Conservation (phyloP, 1,140 invertebrate genomes). For the Nasonia longicornis region DNA sequence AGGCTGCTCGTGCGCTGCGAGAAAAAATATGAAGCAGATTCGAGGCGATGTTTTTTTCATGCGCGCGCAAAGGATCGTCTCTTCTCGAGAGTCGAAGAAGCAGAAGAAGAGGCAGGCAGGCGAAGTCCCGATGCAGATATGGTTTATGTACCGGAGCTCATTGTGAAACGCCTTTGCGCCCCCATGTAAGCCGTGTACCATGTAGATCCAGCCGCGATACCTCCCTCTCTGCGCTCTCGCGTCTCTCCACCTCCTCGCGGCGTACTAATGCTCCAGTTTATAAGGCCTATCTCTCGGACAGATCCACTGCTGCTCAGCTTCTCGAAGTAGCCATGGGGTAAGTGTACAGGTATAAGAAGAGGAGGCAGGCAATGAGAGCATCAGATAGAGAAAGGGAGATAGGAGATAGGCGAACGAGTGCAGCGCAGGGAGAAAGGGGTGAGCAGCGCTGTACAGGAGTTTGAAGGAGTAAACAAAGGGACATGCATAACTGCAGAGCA, state of each 20-base stretch:
- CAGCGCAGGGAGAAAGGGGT: conserved; percentile 48
- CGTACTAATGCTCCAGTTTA: conserved; percentile 68
- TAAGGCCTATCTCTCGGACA: conserved; percentile 62
- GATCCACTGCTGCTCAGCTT: conserved; percentile 47
- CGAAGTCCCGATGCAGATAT: conserved; percentile 52
- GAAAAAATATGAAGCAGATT: conserved; percentile 35
- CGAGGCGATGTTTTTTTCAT: conserved; percentile 33
- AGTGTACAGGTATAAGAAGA: conserved; percentile 8
- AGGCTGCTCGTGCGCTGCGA: not conserved
- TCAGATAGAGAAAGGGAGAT: conserved; percentile 52
- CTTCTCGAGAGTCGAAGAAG: conserved; percentile 7
- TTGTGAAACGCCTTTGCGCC: conserved; percentile 55
- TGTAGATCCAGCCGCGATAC: conserved; percentile 59
- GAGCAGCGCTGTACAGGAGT: not conserved
- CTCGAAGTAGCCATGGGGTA: conserved; percentile 32
- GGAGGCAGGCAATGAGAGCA: conserved; percentile 42
- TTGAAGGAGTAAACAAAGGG: conserved; percentile 27
- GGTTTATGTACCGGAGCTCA: conserved; percentile 57
- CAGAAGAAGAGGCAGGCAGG: conserved; percentile 10
- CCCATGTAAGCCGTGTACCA: conserved; percentile 48
- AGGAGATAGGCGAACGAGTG: conserved; percentile 43
- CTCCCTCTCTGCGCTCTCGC: conserved; percentile 13
- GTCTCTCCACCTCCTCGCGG: conserved; percentile 53
- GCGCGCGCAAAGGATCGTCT: conserved; percentile 11
- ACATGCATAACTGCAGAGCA: not conserved